Evolutionary conservation across 2,888 invertebrate genomes (phyloP), one percentile per base, ranked within the genome.

Genomic region (Schizaphis graminum): DNA sequence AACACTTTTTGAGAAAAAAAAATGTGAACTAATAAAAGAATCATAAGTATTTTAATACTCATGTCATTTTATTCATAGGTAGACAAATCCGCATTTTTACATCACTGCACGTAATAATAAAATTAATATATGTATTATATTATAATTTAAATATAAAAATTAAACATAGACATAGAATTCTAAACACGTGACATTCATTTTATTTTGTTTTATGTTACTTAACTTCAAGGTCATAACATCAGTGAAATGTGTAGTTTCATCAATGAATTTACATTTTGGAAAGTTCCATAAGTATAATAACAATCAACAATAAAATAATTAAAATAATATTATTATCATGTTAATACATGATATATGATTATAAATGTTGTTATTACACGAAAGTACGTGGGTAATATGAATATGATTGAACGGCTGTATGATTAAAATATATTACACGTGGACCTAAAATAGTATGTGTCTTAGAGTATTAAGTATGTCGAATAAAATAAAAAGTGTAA

Each of bases 221-320:
- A 88, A 24, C 53, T 56, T 88, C 67, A 77, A 92, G 92, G 57
- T 84, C 89, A 84, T 57, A 35, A 84, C 84, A 57, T 56, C 84
- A 24, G 24, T 84, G 13, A 77, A 49, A 92, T 92, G 49, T 21
- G 41, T 21, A 47, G 44, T 61, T 91, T 57, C 26, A 49, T 86
- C n/a, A 47, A 61, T 61, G 57, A 44, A 57, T 91, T 91, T 47
- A 28, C 10, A 57, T 56, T 91, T 92, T 91, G 91, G 84, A 84
- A 85, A 85, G 67, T 91, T 77, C 35, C 24, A n/a, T 67, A 13
- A n/a, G n/a, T 61, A 28, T 21, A 21, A 49, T 49, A 67, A n/a
- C n/a, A 67, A n/a, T 67, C n/a, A 4, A 67, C 41, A 67, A 67
- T 67, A 67, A 13, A 67, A 67, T 67, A n/a, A 85, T 85, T 85